Evolutionary conservation across 2,113 vertebrate genomes (phyloP).

Genomic region (Amphilophus citrinellus): DNA sequence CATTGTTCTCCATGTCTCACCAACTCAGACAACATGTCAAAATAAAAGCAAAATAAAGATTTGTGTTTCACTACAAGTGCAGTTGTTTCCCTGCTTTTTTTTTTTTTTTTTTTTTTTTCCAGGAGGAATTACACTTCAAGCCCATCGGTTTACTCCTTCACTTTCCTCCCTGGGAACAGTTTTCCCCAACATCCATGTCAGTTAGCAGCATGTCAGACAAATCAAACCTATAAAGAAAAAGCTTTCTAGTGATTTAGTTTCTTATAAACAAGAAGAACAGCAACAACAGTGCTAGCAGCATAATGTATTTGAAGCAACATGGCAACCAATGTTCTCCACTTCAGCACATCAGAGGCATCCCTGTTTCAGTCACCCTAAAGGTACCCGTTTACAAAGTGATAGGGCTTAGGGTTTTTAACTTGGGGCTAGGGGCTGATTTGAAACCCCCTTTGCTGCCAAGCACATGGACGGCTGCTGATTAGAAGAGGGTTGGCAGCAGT

Average conservation of each 20-base stretch:
- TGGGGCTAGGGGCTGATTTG: conserved; percentile 79
- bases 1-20: conserved; percentile 38
- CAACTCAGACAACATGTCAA: conserved; percentile 62
- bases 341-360: conserved; percentile 80
- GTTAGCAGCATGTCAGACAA: conserved; percentile 79
- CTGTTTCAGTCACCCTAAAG: conserved; percentile 78
- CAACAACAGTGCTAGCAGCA: conserved; percentile 65
- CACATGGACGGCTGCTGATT: conserved; percentile 86
- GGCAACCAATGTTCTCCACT: conserved; percentile 77
- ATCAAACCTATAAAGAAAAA: conserved; percentile 73
- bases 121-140: conserved; percentile 61
- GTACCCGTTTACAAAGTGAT: conserved; percentile 84
- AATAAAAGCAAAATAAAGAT: conserved; percentile 57
- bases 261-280: conserved; percentile 60
- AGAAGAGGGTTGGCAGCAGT: conserved; percentile 81
- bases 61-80: conserved; percentile 52
- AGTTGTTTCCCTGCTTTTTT: conserved; percentile 14
- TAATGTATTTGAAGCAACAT: conserved; percentile 62
- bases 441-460: conserved; percentile 83
- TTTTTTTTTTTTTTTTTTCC: conserved; percentile 32
- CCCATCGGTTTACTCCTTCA: conserved; percentile 57
- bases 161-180: conserved; percentile 62
- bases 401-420: conserved; percentile 83
- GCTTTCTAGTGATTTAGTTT: conserved; percentile 59
- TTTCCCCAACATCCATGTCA: conserved; percentile 75